These are phyloP conservation scores for Gallinago paraguaiae DNA, from an alignment of 2,113 vertebrate genomes.

Conservation along the genomic window DNA sequence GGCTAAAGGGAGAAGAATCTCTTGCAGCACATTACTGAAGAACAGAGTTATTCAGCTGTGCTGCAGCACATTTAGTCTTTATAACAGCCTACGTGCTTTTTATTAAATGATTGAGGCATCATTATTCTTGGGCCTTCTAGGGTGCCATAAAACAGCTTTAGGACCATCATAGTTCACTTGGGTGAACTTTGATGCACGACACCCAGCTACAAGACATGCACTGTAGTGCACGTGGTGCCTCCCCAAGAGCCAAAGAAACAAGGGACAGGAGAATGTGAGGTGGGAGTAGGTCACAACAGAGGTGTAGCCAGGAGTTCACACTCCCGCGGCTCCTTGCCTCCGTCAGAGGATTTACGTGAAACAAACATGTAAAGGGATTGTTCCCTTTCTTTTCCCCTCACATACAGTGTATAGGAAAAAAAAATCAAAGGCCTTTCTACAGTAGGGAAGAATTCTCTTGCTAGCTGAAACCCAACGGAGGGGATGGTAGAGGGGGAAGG, in stretches of 20 bases:
- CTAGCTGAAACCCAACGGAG: background rate
- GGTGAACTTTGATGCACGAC: background rate
- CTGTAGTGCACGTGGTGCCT: background rate
- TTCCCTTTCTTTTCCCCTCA: accelerated
- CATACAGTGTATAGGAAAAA: background rate
- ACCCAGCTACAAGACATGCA: background rate
- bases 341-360: background rate
- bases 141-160: background rate
- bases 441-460: background rate
- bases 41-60: background rate
- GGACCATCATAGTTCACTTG: background rate
- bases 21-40: background rate
- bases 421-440: background rate
- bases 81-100: background rate
- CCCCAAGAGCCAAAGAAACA: background rate
- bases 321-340: background rate
- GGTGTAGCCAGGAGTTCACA: background rate
- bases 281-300: background rate
- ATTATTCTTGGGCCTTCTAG: background rate
- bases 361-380: background rate
- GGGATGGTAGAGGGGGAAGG: background rate
- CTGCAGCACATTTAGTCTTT: background rate
- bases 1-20: background rate
- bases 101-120: background rate
- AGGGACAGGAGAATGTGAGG: background rate